These are phyloP conservation scores for Apodemus agrarius DNA, from an alignment of 2,797 vertebrate genomes.

Conservation along the genomic window DNA sequence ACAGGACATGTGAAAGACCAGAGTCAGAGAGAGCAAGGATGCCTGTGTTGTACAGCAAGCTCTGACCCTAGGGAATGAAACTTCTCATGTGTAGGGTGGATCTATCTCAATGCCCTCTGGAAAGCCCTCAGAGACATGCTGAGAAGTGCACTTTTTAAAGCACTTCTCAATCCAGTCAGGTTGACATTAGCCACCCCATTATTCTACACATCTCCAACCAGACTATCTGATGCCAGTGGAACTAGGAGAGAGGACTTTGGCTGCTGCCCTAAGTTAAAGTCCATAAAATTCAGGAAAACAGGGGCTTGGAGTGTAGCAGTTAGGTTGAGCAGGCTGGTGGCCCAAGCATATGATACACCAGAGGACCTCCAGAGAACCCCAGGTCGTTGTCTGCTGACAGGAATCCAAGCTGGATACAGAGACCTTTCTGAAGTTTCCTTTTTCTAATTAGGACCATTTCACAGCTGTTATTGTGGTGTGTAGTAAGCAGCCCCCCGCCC, in stretches of 20 bases:
- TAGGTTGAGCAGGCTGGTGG: not conserved
- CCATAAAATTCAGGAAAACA: not conserved
- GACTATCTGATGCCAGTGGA: not conserved
- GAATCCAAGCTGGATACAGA: not conserved
- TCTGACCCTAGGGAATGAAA: not conserved
- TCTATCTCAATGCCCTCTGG: not conserved
- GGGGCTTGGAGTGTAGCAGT: not conserved
- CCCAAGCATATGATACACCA: accelerated
- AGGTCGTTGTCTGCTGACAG: not conserved
- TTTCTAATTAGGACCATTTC: not conserved
- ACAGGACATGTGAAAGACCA: not conserved
- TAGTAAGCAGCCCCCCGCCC: not conserved
- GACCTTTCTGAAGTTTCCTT: not conserved
- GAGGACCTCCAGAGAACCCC: too few species aligned
- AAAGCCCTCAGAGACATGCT: not conserved
- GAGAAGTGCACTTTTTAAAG: not conserved
- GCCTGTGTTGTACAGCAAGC: not conserved
- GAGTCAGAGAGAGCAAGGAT: not conserved
- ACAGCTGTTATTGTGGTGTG: too few species aligned
- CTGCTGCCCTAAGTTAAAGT: not conserved
- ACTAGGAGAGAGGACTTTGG: not conserved
- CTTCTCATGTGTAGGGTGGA: not conserved
- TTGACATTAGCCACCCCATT: not conserved
- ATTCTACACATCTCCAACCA: too few species aligned
- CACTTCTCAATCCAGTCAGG: not conserved